These are phyloP conservation scores for Clytia hemisphaerica DNA, from an alignment of 30 jellyfish, hydroid and myxozoan species.

Conservation along the genomic window DNA sequence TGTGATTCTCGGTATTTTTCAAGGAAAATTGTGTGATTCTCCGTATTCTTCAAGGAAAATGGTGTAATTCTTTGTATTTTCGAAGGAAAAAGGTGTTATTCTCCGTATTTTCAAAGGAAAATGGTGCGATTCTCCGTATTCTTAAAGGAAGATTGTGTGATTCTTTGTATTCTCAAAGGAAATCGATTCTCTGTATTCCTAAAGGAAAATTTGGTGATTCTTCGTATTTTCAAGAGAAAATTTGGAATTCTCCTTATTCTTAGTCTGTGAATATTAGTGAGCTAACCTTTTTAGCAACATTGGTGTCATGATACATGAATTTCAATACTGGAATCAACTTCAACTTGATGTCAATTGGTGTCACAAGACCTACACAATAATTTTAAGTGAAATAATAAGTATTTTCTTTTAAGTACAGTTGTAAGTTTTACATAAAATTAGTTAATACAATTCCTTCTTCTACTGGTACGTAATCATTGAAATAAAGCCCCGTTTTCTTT, in stretches of 20 bases:
- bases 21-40: too few species aligned
- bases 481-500: neutral
- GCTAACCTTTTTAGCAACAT: constrained; percentile 66
- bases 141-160: too few species aligned
- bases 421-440: neutral
- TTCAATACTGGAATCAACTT: constrained; percentile 80
- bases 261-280: neutral
- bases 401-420: too few species aligned
- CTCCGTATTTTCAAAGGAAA: too few species aligned
- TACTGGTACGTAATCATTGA: neutral
- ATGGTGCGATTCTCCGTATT: too few species aligned
- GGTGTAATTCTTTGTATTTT: too few species aligned
- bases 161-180: too few species aligned
- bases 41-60: too few species aligned
- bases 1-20: too few species aligned
- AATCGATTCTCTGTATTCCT: neutral
- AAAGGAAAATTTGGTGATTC: neutral
- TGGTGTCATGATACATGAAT: constrained; percentile 60
- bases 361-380: constrained; percentile 56
- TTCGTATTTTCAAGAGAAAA: neutral
- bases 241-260: neutral
- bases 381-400: too few species aligned
- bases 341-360: constrained; percentile 78
- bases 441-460: neutral
- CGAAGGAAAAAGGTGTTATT: too few species aligned